These are phyloP conservation scores for Coptotermes formosanus DNA, from an alignment of 1,140 invertebrate genomes.

Conservation along the genomic window DNA sequence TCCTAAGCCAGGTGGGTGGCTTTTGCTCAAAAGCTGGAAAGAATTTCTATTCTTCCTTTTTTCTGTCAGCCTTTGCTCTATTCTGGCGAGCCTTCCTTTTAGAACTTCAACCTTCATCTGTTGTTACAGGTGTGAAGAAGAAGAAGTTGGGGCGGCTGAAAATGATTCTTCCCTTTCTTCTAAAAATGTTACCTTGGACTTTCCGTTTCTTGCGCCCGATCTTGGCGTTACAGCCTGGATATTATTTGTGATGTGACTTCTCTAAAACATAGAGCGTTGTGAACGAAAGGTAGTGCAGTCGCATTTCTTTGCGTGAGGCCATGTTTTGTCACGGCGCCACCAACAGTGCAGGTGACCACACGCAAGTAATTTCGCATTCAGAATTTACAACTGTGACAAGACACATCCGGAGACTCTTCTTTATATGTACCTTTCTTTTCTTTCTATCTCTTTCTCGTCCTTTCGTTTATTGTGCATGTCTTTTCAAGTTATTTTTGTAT, in stretches of 20 bases:
- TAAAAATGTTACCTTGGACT: not conserved
- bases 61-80: not conserved
- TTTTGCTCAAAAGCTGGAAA: slow-evolving; percentile 11
- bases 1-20: not conserved
- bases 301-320: too few species aligned
- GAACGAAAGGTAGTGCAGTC: too few species aligned
- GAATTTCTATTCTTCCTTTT: not conserved
- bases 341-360: too few species aligned
- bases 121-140: slow-evolving; percentile 9
- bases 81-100: not conserved
- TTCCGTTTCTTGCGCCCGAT: not conserved
- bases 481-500: too few species aligned
- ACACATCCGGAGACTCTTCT: too few species aligned
- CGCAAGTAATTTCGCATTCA: too few species aligned
- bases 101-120: slow-evolving; percentile 1
- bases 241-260: not conserved
- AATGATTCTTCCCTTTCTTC: slow-evolving; percentile 2
- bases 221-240: not conserved
- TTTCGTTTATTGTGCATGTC: too few species aligned
- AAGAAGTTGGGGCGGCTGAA: not conserved
- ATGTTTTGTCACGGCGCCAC: too few species aligned
- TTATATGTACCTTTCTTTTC: too few species aligned
- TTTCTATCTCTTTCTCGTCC: too few species aligned
- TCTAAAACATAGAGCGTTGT: too few species aligned
- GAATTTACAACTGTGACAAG: too few species aligned